phyloP scores from a whole-genome alignment of 2,113 vertebrate genomes.

The Vanacampus margaritifer region DNA sequence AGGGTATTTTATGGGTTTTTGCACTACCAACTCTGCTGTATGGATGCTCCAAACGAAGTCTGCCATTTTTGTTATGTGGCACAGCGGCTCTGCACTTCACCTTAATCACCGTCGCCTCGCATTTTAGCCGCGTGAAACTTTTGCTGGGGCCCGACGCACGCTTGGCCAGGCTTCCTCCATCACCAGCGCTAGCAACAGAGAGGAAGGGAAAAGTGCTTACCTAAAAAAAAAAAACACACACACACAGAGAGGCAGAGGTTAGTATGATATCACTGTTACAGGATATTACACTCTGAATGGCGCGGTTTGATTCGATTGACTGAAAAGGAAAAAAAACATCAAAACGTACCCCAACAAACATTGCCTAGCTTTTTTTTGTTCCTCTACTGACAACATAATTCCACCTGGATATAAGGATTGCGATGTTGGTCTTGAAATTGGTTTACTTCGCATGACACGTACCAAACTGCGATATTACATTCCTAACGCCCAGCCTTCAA shows the following conservation, averaged over 20 bases:
- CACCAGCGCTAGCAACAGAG: constrained; percentile 40
- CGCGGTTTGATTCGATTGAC: neutral
- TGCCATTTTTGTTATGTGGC: constrained; percentile 38
- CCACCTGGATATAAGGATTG: too few species aligned
- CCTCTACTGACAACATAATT: too few species aligned
- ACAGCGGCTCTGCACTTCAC: constrained; percentile 57
- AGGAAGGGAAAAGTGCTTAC: constrained; percentile 71
- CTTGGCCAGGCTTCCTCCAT: constrained; percentile 42
- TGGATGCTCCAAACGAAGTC: too few species aligned
- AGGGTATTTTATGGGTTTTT: too few species aligned
- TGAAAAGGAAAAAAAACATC: too few species aligned
- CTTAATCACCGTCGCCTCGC: constrained; percentile 62
- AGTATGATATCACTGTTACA: constrained; percentile 34
- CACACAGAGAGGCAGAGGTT: constrained; percentile 26
- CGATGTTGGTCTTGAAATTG: too few species aligned
- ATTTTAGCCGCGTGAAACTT: constrained; percentile 54
- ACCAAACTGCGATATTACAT: too few species aligned
- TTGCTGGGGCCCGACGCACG: constrained; percentile 37
- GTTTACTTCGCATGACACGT: too few species aligned
- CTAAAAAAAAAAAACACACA: constrained; percentile 61
- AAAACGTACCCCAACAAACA: too few species aligned
- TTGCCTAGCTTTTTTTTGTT: too few species aligned
- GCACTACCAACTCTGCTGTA: too few species aligned
- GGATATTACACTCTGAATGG: constrained; percentile 10
- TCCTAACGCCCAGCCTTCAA: too few species aligned